Evolutionary conservation across 2,888 invertebrate species (phyloP).

Genomic region (Oconnorella tubifera): DNA sequence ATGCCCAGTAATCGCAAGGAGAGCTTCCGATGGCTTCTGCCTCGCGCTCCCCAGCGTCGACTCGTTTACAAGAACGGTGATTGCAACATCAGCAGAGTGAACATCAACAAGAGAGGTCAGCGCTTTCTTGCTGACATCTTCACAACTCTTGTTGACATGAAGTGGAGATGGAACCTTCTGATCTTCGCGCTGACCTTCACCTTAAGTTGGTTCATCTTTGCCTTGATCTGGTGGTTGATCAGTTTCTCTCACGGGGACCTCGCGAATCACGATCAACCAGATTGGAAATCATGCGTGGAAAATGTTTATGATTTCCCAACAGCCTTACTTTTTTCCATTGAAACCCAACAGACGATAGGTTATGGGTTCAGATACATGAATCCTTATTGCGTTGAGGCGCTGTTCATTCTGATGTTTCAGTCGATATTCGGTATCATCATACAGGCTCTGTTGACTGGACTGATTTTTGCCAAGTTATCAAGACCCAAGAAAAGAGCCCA

Average conservation of each 20-base stretch:
- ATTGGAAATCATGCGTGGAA: conserved; percentile 78
- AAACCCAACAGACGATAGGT: conserved; percentile 94
- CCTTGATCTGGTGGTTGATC: conserved; percentile 91
- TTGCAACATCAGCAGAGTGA: conserved; percentile 92
- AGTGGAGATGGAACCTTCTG: conserved; percentile 59
- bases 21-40: conserved; percentile 23
- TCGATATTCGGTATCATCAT: conserved; percentile 81
- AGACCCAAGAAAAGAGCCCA: conserved; percentile 93
- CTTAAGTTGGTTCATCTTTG: conserved; percentile 86
- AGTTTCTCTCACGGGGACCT: conserved; percentile 84
- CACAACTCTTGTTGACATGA: conserved; percentile 59
- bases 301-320: conserved; percentile 84
- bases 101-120: conserved; percentile 85
- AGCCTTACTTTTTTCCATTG: conserved; percentile 91
- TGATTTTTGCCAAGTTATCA: conserved; percentile 83
- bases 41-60: conserved; percentile 57
- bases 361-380: conserved; percentile 82
- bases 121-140: conserved; percentile 75
- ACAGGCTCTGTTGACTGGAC: conserved; percentile 56
- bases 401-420: conserved; percentile 85
- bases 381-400: conserved; percentile 86
- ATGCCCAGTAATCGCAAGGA: no score
- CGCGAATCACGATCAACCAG: conserved; percentile 30
- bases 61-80: conserved; percentile 97
- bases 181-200: conserved; percentile 61